Evolutionary conservation across 1,140 invertebrate genomes (phyloP), one percentile per base, ranked within the genome.

Genomic region (Eupristina koningsbergeri): DNA sequence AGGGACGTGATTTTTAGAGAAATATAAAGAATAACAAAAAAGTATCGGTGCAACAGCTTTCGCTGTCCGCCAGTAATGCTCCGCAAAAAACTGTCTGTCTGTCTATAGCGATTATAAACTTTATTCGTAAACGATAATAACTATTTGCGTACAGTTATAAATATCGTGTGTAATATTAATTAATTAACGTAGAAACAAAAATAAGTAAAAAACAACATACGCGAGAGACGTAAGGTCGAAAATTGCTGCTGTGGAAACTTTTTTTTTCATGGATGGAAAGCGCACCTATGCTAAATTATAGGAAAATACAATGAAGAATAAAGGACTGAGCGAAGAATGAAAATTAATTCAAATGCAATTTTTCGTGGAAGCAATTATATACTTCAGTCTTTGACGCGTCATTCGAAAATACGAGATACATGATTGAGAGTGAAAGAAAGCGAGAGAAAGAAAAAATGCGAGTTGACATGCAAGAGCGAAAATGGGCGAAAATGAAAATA

Each of bases 111-210:
- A 88, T 89, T 80, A 87, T 89, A 90, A 89, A 90, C 86, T 89
- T 91, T 89, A 90, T 89, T 88, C 90, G 89, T 90, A 75, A 84
- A 92, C 88, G 87, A 88, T 87, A 86, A 91, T 89, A 89, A 84
- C 83, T 84, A 88, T 91, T 89, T 90, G 89, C 90, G 90, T 91
- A 92, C 87, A 90, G 89, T 92, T 91, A 83, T 86, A 91, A 91
- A 90, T 91, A 92, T 91, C 89, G 90, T 92, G 90, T 92, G 91
- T 92, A 92, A 91, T 91, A 90, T 91, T 91, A 90, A 83, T 83
- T 83, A 78, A 83, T 69, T 78, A 83, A 71, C 45, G 64, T 84
- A 84, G 77, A 79, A 39, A 74, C 45, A 74, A 79, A 36, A 69
- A 78, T 34, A 84, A 74, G 26, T 41, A 75, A 41, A 31, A 73